Conservation (phyloP, 2,797 vertebrate genomes). For the Merluccius polli region DNA sequence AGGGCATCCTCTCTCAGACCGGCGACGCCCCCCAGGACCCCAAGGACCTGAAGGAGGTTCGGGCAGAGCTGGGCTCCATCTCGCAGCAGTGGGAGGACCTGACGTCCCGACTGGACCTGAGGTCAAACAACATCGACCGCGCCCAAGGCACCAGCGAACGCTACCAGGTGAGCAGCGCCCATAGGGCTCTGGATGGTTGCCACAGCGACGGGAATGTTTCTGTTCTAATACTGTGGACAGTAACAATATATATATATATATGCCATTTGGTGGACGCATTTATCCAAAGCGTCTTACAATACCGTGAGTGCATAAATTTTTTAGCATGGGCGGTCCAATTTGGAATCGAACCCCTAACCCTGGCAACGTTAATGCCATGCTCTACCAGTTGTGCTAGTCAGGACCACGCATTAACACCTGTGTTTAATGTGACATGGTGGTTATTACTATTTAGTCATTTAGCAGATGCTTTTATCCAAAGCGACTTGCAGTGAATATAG, state of each 20-base stretch:
- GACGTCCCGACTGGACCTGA: slow-evolving; percentile 78
- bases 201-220: neutral
- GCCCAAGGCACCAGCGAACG: slow-evolving; percentile 87
- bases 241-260: neutral
- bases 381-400: no score
- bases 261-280: no score
- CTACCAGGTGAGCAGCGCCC: slow-evolving; percentile 70
- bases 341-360: no score
- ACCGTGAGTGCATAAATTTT: no score
- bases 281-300: no score
- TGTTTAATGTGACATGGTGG: neutral
- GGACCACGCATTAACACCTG: neutral
- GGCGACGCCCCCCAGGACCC: slow-evolving; percentile 72
- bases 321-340: no score
- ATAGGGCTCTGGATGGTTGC: neutral
- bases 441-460: neutral
- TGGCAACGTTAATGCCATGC: no score
- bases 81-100: slow-evolving; percentile 88
- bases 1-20: slow-evolving; percentile 82
- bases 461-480: neutral
- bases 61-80: slow-evolving; percentile 80
- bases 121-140: slow-evolving; percentile 87
- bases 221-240: neutral
- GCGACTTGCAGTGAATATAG: no score
- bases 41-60: slow-evolving; percentile 78